Evolutionary conservation across 1,140 invertebrate genomes (phyloP).

Genomic region (Onthophagus taurus): DNA sequence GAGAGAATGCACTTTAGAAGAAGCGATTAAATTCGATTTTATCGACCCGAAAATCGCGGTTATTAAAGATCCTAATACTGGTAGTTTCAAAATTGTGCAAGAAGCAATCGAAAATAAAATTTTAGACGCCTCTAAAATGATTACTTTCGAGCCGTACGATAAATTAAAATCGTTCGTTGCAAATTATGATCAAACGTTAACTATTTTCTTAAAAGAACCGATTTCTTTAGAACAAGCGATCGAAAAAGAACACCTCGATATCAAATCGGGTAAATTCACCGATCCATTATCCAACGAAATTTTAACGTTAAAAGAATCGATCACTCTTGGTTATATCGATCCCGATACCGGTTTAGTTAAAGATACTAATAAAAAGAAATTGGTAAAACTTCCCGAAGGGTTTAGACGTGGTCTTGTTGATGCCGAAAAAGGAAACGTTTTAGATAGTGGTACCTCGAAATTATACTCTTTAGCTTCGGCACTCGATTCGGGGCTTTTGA

Average conservation of each 20-base stretch:
- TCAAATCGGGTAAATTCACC: slow-evolving; percentile 62
- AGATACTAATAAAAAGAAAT: slow-evolving; percentile 69
- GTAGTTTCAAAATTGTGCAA: slow-evolving; percentile 60
- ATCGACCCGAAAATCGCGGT: slow-evolving; percentile 66
- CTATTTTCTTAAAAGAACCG: slow-evolving; percentile 62
- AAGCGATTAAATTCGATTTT: slow-evolving; percentile 67
- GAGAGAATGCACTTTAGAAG: slow-evolving; percentile 64
- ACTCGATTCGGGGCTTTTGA: slow-evolving; percentile 65
- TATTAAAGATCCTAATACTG: slow-evolving; percentile 66
- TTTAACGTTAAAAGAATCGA: slow-evolving; percentile 75
- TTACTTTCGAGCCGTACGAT: slow-evolving; percentile 57
- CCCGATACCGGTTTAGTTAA: slow-evolving; percentile 80
- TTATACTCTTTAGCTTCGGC: slow-evolving; percentile 62
- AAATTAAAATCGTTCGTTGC: slow-evolving; percentile 58
- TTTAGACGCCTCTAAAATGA: slow-evolving; percentile 53
- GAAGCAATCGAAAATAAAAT: slow-evolving; percentile 60
- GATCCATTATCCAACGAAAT: slow-evolving; percentile 61
- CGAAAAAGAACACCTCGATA: slow-evolving; percentile 59
- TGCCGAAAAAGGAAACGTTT: slow-evolving; percentile 71
- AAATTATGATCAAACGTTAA: slow-evolving; percentile 60
- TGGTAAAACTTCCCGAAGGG: slow-evolving; percentile 77
- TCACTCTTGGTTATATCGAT: slow-evolving; percentile 73
- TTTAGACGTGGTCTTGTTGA: slow-evolving; percentile 80
- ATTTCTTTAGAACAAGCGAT: slow-evolving; percentile 68
- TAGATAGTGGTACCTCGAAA: slow-evolving; percentile 73